A percentile compares a stretch with the other conserved stretches of the same genome.
phyloP scores from a whole-genome alignment of 2,797 vertebrate species.

The Falco cherrug region DNA sequence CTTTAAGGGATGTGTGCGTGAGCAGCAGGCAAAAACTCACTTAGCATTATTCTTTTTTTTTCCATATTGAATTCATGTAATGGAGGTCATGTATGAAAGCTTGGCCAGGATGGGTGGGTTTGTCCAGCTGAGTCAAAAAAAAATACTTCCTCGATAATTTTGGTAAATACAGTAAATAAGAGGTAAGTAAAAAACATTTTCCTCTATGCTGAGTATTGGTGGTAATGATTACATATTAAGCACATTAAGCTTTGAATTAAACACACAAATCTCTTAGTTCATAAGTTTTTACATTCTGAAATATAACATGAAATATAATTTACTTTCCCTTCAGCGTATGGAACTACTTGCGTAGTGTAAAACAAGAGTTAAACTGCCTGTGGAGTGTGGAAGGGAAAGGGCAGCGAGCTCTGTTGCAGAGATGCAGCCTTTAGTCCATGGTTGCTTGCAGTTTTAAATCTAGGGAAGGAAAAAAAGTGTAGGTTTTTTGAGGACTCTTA shows the following conservation, averaged over 20 bases:
- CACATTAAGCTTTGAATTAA: neutral
- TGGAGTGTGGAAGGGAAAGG: neutral
- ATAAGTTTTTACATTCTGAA: neutral
- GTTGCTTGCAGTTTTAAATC: neutral
- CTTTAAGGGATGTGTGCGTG: neutral
- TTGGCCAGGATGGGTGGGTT: neutral
- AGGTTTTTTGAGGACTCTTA: neutral
- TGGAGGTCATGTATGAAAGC: neutral
- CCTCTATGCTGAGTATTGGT: neutral
- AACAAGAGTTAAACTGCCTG: neutral
- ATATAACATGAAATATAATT: neutral
- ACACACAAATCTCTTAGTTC: neutral
- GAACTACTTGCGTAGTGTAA: neutral
- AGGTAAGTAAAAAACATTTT: neutral
- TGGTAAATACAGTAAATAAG: neutral
- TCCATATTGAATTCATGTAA: neutral
- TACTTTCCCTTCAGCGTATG: neutral
- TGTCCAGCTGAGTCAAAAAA: slow-evolving; percentile 12
- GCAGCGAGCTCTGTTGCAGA: neutral
- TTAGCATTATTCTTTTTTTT: neutral
- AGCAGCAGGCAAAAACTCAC: neutral
- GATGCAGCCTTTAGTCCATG: neutral
- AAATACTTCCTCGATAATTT: neutral
- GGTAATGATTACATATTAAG: neutral
- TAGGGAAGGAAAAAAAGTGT: neutral